phyloP scores from a whole-genome alignment of 2,888 invertebrate species.

The Zygaena filipendulae region DNA sequence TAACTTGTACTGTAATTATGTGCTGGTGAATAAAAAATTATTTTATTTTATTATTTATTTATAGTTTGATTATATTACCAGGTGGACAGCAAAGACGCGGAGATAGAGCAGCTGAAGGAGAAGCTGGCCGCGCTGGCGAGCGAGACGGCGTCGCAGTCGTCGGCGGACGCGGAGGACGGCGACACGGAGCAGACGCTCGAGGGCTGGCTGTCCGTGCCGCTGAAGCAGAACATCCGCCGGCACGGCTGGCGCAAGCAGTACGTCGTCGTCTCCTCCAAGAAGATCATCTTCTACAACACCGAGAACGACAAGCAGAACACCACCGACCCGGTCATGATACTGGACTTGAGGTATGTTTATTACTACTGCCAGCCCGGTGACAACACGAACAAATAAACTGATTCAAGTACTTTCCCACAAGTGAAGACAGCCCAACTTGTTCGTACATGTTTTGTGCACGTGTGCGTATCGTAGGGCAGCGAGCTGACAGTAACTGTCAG shows the following conservation, averaged over 20 bases:
- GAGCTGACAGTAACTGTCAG: too few species aligned
- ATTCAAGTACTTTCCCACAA: too few species aligned
- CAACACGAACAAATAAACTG: too few species aligned
- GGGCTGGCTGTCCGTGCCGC: slow-evolving; percentile 96
- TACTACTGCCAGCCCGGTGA: too few species aligned
- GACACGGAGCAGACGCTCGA: slow-evolving; percentile 87
- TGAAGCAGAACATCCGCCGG: slow-evolving; percentile 93
- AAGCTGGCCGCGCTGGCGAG: slow-evolving; percentile 82
- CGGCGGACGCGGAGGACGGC: slow-evolving; percentile 86
- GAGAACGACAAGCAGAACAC: slow-evolving; percentile 95
- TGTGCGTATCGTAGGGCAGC: too few species aligned
- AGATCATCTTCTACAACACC: slow-evolving; percentile 96
- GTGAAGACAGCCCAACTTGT: too few species aligned
- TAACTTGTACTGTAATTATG: neutral
- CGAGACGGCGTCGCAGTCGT: slow-evolving; percentile 92
- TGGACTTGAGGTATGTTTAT: slow-evolving; percentile 92
- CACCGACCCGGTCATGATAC: slow-evolving; percentile 92
- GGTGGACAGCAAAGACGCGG: slow-evolving; percentile 95
- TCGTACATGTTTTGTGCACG: too few species aligned
- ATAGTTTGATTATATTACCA: slow-evolving; percentile 16
- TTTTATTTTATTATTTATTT: slow-evolving; percentile 6
- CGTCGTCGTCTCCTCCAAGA: slow-evolving; percentile 95
- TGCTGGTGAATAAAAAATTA: too few species aligned
- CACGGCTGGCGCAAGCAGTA: slow-evolving; percentile 98
- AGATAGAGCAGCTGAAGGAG: slow-evolving; percentile 92